A percentile compares a stretch with the other conserved stretches of the same genome.
Conservation (phyloP, 2,113 vertebrate genomes). For the Microtus ochrogaster region DNA sequence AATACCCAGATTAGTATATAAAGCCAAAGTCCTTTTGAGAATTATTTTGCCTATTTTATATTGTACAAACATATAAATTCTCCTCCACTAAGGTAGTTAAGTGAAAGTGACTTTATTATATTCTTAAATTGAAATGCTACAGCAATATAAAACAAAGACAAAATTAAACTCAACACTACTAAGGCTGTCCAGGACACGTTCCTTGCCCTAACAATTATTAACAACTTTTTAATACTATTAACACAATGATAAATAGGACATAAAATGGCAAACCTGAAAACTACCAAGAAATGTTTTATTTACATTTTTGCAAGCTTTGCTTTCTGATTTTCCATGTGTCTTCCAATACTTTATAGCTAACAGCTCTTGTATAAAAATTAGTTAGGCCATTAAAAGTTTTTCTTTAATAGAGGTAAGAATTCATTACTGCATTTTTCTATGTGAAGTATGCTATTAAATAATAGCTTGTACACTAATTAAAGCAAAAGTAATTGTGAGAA, state of each 20-base stretch:
- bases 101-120: constrained; percentile 1
- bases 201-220: neutral
- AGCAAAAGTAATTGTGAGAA: constrained; percentile 88
- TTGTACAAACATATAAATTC: neutral
- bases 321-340: constrained; percentile 59
- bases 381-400: constrained; percentile 81
- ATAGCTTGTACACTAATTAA: constrained; percentile 89
- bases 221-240: neutral
- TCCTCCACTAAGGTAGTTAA: neutral
- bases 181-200: neutral
- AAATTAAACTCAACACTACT: constrained; percentile 8
- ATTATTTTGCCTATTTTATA: neutral
- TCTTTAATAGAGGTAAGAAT: constrained; percentile 81
- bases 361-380: constrained; percentile 66
- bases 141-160: neutral
- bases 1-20: neutral
- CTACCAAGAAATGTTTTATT: constrained; percentile 57
- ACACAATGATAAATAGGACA: neutral
- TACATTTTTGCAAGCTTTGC: constrained; percentile 58
- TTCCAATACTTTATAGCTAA: constrained; percentile 56
- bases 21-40: neutral
- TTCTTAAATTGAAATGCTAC: constrained; percentile 34
- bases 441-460: constrained; percentile 86
- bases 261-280: neutral
- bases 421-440: constrained; percentile 84